Evolutionary conservation across 2,888 invertebrate genomes (phyloP), one percentile per base, ranked within the genome.

Genomic region (Opisthograptis luteolata): DNA sequence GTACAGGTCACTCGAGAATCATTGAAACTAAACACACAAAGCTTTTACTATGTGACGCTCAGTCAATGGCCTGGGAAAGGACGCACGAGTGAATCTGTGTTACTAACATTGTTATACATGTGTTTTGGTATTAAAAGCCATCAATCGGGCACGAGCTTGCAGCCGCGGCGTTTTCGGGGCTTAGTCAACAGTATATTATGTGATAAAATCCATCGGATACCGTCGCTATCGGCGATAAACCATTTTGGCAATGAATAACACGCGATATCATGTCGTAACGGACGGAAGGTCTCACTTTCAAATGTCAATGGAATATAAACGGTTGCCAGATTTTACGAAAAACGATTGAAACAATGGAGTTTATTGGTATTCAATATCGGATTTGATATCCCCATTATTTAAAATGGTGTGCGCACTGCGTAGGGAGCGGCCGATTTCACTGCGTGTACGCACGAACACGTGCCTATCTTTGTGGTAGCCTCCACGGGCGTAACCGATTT

Each of bases 201-300:
- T 37, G 57, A 53, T 53, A 60, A 48, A 35, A 20, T 28, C 12
- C 51, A 60, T 60, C 60, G 31, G 51, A 58, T 53, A 55, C 34
- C 50, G 35, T n/a, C 22, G 45, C 46, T 53, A 41, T 37, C 46
- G 27, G 19, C 36, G 49, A 57, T 57, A 57, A 41, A 35, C 14
- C 14, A 27, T 43, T 42, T 46, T 24, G 46, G 34, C 51, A 39
- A 47, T 45, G 44, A 57, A 47, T 32, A 45, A 14, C 39, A 28
- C 41, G 49, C 43, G 46, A 41, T 32, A 35, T 42, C 27, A 22
- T 13, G n/a, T n/a, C n/a, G n/a, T n/a, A n/a, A n/a, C n/a, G n/a
- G n/a, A n/a, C n/a, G n/a, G n/a, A 32, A 47, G 42, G 32, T 37
- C 39, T 44, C 51, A 24, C 55, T 43, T 39, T 41, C 50, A 42